Conservation (phyloP, 2,888 invertebrate genomes). For the Pseudococcus viburni region DNA sequence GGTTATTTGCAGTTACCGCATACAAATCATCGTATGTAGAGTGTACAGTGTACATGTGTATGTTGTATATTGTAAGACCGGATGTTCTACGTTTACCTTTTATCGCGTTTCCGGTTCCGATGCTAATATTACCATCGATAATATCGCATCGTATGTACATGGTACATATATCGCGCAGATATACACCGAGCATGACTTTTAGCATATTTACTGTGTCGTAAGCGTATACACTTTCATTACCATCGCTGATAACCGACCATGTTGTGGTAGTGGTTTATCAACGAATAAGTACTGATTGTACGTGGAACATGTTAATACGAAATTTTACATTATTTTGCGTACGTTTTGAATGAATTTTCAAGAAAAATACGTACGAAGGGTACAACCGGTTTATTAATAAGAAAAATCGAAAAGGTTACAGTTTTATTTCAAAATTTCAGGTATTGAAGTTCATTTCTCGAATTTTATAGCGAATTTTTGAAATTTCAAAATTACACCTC, state of each 20-base stretch:
- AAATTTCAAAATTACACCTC: no score
- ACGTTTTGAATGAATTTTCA: no score
- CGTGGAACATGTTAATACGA: no score
- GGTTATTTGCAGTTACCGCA: neutral
- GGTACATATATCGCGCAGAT: neutral
- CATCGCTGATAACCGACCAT: neutral
- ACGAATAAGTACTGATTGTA: neutral
- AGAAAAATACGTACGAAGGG: no score
- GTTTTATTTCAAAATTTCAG: no score
- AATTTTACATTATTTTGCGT: no score
- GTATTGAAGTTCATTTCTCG: no score
- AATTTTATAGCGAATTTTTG: no score
- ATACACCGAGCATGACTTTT: neutral
- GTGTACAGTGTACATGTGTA: neutral
- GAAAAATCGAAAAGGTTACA: no score
- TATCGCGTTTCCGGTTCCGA: constrained; percentile 37
- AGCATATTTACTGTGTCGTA: neutral
- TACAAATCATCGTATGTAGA: neutral
- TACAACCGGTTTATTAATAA: no score
- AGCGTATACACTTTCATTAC: neutral
- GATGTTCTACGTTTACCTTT: constrained; percentile 47
- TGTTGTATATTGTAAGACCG: constrained; percentile 5
- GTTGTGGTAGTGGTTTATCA: neutral
- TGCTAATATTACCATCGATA: constrained; percentile 20
- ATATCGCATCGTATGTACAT: neutral